Evolutionary conservation across 1,140 invertebrate species (phyloP).

Genomic region (Ceratina australensis): DNA sequence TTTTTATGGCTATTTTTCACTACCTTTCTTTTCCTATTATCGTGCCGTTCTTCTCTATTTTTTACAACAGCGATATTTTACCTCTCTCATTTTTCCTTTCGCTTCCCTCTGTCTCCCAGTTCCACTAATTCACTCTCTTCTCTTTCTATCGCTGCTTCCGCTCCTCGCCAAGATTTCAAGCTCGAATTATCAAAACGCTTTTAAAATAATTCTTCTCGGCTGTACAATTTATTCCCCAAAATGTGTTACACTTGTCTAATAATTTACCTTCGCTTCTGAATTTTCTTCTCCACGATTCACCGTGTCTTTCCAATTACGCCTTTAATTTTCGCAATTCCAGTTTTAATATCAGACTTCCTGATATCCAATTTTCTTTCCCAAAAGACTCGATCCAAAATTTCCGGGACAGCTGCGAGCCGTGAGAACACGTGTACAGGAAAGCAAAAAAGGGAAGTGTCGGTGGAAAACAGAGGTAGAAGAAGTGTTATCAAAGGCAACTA

Average conservation of each 20-base stretch:
- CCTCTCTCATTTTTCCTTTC: not conserved
- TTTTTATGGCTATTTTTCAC: not conserved
- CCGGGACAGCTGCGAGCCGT: constrained; percentile 51
- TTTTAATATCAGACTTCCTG: not conserved
- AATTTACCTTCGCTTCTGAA: too few relatives aligned
- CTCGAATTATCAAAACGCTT: too few relatives aligned
- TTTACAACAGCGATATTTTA: not conserved
- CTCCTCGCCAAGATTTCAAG: too few relatives aligned
- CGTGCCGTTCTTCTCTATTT: not conserved
- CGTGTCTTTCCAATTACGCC: not conserved
- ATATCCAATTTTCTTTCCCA: constrained; percentile 6
- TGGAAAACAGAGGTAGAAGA: not conserved
- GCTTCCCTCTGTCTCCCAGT: too few relatives aligned
- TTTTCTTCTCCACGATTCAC: too few relatives aligned
- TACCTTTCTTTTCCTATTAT: not conserved
- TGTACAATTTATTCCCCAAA: too few relatives aligned
- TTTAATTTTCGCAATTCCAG: not conserved
- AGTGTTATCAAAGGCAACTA: constrained; percentile 53
- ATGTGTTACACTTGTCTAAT: too few relatives aligned
- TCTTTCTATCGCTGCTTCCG: not conserved
- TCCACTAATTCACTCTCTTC: not conserved
- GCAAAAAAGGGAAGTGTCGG: constrained; percentile 1
- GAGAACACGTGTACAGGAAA: constrained; percentile 38
- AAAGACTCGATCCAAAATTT: constrained; percentile 55
- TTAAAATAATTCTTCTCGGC: too few relatives aligned